These are phyloP conservation scores for Pangasius larnaudii DNA, from an alignment of 2,797 vertebrate species.

Conservation along the genomic window DNA sequence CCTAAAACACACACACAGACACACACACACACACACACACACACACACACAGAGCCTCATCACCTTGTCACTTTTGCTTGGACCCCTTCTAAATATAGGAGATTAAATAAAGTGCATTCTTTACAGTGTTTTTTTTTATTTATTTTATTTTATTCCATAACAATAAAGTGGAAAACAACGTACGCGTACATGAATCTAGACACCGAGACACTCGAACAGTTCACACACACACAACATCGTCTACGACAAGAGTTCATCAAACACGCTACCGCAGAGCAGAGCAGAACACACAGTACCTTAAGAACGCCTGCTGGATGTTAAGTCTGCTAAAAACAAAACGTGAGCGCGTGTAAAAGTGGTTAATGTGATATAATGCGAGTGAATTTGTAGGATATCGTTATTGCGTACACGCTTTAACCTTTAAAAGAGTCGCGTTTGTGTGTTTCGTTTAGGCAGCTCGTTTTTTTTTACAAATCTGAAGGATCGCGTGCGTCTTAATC, in stretches of 20 bases:
- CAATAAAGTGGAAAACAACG: constrained; percentile 41
- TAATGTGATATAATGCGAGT: not conserved
- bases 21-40: not conserved
- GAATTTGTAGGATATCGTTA: not conserved
- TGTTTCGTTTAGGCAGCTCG: not conserved
- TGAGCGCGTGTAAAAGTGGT: not conserved
- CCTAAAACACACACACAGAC: not conserved
- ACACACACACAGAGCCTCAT: not conserved
- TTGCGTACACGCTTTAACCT: not conserved
- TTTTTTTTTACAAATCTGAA: not conserved
- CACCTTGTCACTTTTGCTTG: not conserved
- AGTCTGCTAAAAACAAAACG: not conserved
- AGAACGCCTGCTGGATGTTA: not conserved
- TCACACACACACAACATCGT: constrained; percentile 22
- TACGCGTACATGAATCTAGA: constrained; percentile 48
- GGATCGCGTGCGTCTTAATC: not conserved
- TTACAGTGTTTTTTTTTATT: constrained; percentile 33
- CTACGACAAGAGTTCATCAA: constrained; percentile 25
- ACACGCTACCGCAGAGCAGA: not conserved
- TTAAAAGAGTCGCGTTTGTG: not conserved
- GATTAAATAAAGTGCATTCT: constrained; percentile 70
- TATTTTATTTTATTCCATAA: constrained; percentile 2
- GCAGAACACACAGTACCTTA: constrained; percentile 8
- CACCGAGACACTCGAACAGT: constrained; percentile 22
- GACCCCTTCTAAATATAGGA: constrained; percentile 34